Evolutionary conservation across 1,140 invertebrate species (phyloP).

Genomic region (Fopius arisanus): DNA sequence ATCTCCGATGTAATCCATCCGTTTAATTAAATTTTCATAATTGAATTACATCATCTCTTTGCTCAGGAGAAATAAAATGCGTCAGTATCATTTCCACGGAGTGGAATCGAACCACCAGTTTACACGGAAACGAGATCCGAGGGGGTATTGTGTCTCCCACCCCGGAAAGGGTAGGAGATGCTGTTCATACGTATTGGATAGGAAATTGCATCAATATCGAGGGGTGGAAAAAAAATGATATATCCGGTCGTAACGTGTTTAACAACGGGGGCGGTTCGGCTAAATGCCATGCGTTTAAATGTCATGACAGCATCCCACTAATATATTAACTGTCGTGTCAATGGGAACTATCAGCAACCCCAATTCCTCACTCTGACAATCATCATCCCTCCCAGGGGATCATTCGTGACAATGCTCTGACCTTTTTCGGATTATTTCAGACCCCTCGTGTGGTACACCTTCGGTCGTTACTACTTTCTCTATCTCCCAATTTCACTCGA

Average conservation of each 20-base stretch:
- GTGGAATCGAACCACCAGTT: slow-evolving; percentile 11
- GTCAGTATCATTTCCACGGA: not conserved
- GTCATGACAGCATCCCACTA: slow-evolving; percentile 58
- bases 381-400: not conserved
- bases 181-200: slow-evolving; percentile 38
- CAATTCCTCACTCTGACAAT: not conserved
- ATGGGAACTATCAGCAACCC: not conserved
- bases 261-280: slow-evolving; percentile 19
- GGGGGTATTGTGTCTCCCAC: slow-evolving; percentile 5
- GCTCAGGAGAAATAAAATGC: not conserved
- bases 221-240: slow-evolving; percentile 12
- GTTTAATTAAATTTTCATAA: not conserved
- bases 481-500: not conserved
- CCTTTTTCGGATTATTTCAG: slow-evolving; percentile 7
- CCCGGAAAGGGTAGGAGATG: slow-evolving; percentile 40
- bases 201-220: slow-evolving; percentile 55
- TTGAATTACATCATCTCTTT: slow-evolving; percentile 1
- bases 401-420: not conserved
- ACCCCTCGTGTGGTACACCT: not conserved
- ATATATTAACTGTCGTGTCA: slow-evolving; percentile 33
- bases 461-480: not conserved
- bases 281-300: slow-evolving; percentile 48
- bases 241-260: slow-evolving; percentile 18
- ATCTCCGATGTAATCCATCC: not conserved
- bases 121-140: slow-evolving; percentile 24